Evolutionary conservation across 2,888 invertebrate genomes (phyloP).

Genomic region (Clunio marinus): DNA sequence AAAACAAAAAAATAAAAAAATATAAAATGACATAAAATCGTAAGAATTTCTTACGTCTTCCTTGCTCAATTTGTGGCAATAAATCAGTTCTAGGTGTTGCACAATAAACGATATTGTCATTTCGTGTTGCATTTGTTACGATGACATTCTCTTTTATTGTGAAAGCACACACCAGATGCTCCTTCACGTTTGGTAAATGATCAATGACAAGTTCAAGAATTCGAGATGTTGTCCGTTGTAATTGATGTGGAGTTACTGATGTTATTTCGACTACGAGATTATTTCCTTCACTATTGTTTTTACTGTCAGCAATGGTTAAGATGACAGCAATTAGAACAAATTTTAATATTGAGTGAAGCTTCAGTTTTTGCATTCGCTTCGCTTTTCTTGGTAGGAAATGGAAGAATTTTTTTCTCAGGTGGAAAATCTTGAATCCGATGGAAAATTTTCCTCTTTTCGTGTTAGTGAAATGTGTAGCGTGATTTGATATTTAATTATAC

Average conservation of each 20-base stretch:
- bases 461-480: not conserved
- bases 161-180: constrained; percentile 90
- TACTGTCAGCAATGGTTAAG: constrained; percentile 28
- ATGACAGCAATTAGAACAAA: not conserved
- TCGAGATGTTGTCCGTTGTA: constrained; percentile 88
- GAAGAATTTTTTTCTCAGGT: too few relatives aligned
- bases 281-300: constrained; percentile 29
- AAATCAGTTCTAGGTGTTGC: constrained; percentile 92
- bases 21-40: not conserved
- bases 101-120: constrained; percentile 88
- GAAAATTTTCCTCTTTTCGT: constrained; percentile 7
- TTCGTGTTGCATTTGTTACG: constrained; percentile 85
- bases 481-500: constrained; percentile 1
- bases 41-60: constrained; percentile 73
- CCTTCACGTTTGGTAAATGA: constrained; percentile 86
- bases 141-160: constrained; percentile 79
- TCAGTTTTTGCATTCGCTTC: too few relatives aligned
- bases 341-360: not conserved
- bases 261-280: too few relatives aligned
- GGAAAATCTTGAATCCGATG: too few relatives aligned
- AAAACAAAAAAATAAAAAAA: too few relatives aligned
- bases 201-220: constrained; percentile 92
- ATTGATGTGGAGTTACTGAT: constrained; percentile 81
- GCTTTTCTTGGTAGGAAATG: too few relatives aligned
- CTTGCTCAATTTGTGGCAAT: constrained; percentile 85